Percentiles rank a stretch among this genome's conserved stretches.
Evolutionary conservation across 2,797 vertebrate species (phyloP).

Genomic region (Clarias pachynema): DNA sequence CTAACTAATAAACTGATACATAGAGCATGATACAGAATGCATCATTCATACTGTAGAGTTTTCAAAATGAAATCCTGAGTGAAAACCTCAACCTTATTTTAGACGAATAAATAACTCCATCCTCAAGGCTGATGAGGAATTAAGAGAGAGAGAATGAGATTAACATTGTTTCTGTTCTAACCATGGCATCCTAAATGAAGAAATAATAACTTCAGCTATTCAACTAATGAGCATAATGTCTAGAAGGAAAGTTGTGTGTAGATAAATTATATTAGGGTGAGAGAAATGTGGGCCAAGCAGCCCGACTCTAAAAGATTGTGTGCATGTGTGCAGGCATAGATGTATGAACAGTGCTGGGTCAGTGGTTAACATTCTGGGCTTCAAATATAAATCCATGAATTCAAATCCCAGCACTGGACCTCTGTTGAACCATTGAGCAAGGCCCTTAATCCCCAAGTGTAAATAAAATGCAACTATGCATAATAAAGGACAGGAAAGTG

Average conservation of each 20-base stretch:
- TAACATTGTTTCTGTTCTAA: neutral
- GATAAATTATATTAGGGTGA: neutral
- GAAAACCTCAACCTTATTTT: neutral
- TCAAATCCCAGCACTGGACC: neutral
- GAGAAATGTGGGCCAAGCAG: constrained; percentile 8
- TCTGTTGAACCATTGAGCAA: neutral
- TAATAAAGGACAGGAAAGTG: neutral
- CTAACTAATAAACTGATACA: neutral
- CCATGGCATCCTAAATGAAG: neutral
- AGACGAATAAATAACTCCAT: neutral
- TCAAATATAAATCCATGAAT: neutral
- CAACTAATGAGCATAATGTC: neutral
- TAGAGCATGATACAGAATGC: neutral
- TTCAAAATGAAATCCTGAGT: neutral
- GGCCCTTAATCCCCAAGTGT: neutral
- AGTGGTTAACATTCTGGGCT: neutral
- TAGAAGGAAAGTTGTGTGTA: neutral
- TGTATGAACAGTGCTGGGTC: neutral
- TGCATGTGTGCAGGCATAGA: neutral
- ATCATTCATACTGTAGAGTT: neutral
- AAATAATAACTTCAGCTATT: neutral
- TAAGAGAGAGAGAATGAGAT: neutral
- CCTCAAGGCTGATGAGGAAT: neutral
- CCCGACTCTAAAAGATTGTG: neutral
- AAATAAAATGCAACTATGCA: neutral